Evolutionary conservation across 2,113 vertebrate genomes (phyloP).

Genomic region (Odocoileus hemionus): DNA sequence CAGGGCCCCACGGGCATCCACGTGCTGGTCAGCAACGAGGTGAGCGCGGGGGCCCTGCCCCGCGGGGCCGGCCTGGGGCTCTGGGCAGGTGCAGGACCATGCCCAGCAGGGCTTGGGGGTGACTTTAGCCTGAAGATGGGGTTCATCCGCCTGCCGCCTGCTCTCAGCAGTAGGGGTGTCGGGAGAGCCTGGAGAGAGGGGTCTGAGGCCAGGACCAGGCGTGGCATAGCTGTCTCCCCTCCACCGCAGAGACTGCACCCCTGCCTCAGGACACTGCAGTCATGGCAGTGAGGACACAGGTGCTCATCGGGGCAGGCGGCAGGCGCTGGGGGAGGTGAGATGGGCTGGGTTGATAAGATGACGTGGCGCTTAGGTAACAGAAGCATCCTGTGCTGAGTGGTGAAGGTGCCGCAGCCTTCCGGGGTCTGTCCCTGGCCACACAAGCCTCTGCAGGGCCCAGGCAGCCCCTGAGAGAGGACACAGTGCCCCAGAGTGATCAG

Average conservation of each 20-base stretch:
- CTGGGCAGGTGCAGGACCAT: background rate
- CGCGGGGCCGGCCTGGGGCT: background rate
- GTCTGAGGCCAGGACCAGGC: background rate
- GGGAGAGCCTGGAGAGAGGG: no score
- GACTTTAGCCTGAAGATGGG: background rate
- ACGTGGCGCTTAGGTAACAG: background rate
- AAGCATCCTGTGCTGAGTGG: background rate
- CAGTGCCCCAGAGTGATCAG: background rate
- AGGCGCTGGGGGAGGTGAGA: background rate
- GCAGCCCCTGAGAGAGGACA: background rate
- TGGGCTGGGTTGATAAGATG: background rate
- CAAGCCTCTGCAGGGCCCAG: background rate
- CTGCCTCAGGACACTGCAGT: background rate
- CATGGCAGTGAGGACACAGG: background rate
- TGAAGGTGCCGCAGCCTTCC: background rate
- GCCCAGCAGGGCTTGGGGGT: background rate
- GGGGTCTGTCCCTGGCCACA: background rate
- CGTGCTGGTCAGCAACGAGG: slow-evolving; percentile 92
- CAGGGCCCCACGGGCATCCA: slow-evolving; percentile 92
- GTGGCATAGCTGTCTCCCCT: fast-evolving
- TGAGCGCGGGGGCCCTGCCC: slow-evolving; percentile 64
- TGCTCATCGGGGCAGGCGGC: fast-evolving
- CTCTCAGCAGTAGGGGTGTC: fast-evolving
- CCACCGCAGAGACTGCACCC: background rate
- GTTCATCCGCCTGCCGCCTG: background rate